phyloP scores from a whole-genome alignment of 2,113 vertebrate species.

The Murina feae region DNA sequence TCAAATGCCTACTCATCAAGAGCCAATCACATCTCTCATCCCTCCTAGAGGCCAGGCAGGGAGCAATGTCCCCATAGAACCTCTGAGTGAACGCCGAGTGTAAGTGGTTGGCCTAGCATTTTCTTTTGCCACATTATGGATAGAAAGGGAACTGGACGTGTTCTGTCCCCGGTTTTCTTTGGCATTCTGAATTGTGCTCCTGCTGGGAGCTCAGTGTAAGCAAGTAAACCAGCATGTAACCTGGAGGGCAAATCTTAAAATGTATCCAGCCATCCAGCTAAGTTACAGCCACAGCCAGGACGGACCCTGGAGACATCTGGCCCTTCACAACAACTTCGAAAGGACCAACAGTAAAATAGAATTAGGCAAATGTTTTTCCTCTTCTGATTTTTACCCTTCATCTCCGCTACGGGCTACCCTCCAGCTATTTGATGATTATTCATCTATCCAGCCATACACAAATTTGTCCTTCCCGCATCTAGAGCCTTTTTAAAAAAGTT shows the following conservation, averaged over 20 bases:
- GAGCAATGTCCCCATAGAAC: not conserved
- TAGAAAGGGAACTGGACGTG: not conserved
- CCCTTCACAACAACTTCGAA: not conserved
- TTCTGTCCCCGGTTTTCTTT: conserved; percentile 11
- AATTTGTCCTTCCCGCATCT: not conserved
- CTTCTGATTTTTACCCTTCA: conserved; percentile 15
- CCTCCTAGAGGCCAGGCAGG: not conserved
- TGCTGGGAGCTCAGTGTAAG: not conserved
- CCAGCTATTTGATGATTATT: not conserved
- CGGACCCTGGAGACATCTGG: not conserved
- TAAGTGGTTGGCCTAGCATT: not conserved
- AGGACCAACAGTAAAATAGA: not conserved
- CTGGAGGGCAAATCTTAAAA: conserved; percentile 2
- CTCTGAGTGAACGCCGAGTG: not conserved
- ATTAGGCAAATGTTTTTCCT: not conserved
- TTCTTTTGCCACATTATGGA: not conserved
- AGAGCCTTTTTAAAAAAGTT: not conserved
- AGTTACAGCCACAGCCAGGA: not conserved
- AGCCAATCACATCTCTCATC: not conserved
- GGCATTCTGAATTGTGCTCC: not conserved
- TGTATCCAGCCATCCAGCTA: not conserved
- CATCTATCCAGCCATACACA: not conserved
- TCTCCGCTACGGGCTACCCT: not conserved
- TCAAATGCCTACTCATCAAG: not conserved
- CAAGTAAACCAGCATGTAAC: not conserved